Evolutionary conservation across 2,888 invertebrate species (phyloP), one percentile per base, ranked within the genome.

Genomic region (Phalera bucephala): DNA sequence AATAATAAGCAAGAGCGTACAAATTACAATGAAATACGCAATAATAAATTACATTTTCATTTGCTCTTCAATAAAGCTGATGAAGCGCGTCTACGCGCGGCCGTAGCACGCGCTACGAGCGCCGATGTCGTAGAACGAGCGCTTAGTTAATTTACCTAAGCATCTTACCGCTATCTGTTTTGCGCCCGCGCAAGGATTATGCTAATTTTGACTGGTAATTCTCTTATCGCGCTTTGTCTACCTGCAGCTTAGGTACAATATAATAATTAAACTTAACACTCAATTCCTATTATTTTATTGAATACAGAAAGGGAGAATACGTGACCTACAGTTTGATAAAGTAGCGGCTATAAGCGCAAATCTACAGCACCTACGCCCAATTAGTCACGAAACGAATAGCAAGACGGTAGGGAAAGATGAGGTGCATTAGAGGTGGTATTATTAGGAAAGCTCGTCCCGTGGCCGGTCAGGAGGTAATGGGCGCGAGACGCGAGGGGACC

Each of bases 321-420:
- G 7, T 12, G 33, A 19, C 31, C 31, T 20, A 27, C 19, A 33
- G 31, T 21, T 54, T 64, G 64, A 67, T 53, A 72, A 66, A 70
- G 56, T 64, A 60, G 42, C 31, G 45, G 40, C 59, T 43, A 64
- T 69, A 64, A 67, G 47, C 48, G 49, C 44, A 54, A 70, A 73
- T 70, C 63, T 65, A 66, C 68, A 71, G 73, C 80, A 72, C 79
- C 87, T 81, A 76, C 87, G 88, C 80, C 84, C 91, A 92, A 92
- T 92, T 92, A 91, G 91, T 81, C 82, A 74, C 74, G 76, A 81
- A 82, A 90, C 79, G 84, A 81, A 91, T 88, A 80, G 85, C 46
- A 58, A 48, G 65, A 53, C 63, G 49, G 63, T 57, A 59, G 64
- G 68, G 69, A 81, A 74, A 73, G 70, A 80, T 81, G 79, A 80